phyloP scores from a whole-genome alignment of 2,797 vertebrate genomes.

The Orientallactaga sibirica region DNA sequence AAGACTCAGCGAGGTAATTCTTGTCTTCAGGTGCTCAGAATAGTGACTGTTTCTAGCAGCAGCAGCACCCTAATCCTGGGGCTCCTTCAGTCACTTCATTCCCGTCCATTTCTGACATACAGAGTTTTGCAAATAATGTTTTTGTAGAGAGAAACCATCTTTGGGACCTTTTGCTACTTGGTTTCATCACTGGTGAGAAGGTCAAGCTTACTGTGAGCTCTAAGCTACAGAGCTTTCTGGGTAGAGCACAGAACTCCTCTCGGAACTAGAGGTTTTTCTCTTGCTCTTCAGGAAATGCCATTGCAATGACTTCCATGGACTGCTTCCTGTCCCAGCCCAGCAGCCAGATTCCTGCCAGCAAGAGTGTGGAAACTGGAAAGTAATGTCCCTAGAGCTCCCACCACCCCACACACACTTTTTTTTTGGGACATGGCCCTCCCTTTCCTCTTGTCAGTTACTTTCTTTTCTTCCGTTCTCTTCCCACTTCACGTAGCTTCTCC shows the following conservation, averaged over 20 bases:
- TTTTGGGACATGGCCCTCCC: conserved; percentile 62
- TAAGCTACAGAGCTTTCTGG: conserved; percentile 63
- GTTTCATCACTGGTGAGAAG: conserved; percentile 59
- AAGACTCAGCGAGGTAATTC: conserved; percentile 31
- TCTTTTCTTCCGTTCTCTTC: conserved; percentile 50
- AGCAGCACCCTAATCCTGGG: background rate
- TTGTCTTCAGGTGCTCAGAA: background rate
- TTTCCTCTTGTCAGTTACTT: conserved; percentile 72
- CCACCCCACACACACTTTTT: background rate
- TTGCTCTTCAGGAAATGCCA: conserved; percentile 90
- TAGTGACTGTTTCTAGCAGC: background rate
- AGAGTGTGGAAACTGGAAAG: conserved; percentile 79
- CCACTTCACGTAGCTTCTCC: conserved; percentile 49
- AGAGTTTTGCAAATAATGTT: conserved; percentile 69
- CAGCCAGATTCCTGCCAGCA: conserved; percentile 84
- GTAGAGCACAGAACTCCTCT: conserved; percentile 78
- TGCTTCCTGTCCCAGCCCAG: conserved; percentile 88
- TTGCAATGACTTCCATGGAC: conserved; percentile 89
- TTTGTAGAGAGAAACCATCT: conserved; percentile 64
- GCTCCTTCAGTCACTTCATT: background rate
- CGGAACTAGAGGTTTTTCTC: conserved; percentile 86
- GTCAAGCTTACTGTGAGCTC: conserved; percentile 42
- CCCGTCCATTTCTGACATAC: conserved; percentile 44
- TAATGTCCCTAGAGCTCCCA: conserved; percentile 60
- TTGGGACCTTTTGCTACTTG: conserved; percentile 59